Evolutionary conservation across 1,140 invertebrate species (phyloP).

Genomic region (Colletes gigas): DNA sequence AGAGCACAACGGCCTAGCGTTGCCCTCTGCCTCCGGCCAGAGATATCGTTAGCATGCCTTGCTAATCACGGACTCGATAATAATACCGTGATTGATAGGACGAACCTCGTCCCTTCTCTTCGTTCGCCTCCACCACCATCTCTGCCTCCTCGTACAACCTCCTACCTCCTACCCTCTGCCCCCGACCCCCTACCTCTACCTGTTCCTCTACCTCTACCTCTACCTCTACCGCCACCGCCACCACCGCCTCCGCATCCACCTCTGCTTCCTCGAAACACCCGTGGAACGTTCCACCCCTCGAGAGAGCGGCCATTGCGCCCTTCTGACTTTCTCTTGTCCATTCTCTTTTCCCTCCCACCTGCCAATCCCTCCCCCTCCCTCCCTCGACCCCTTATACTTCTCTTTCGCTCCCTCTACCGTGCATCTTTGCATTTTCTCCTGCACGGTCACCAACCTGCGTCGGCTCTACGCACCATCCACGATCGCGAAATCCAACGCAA

Average conservation of each 20-base stretch:
- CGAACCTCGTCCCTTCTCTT: slow-evolving; percentile 70
- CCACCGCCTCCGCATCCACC: slow-evolving; percentile 1
- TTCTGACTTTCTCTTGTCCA: slow-evolving; percentile 61
- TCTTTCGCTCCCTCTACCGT: slow-evolving; percentile 5
- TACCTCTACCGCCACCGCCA: slow-evolving; percentile 4
- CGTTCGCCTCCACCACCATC: slow-evolving; percentile 56
- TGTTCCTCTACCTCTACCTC: slow-evolving; percentile 30
- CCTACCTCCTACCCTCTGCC: slow-evolving; percentile 10
- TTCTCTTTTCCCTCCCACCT: slow-evolving; percentile 38
- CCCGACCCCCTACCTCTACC: slow-evolving; percentile 63
- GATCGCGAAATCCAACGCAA: not conserved
- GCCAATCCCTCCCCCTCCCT: too few relatives aligned
- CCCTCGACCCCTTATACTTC: not conserved
- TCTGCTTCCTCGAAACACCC: slow-evolving; percentile 55
- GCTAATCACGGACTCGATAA: slow-evolving; percentile 81
- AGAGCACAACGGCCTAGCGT: slow-evolving; percentile 63
- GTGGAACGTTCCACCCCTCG: slow-evolving; percentile 64
- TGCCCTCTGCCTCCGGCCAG: slow-evolving; percentile 76
- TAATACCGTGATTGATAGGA: slow-evolving; percentile 82
- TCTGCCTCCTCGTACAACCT: slow-evolving; percentile 61
- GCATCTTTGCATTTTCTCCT: slow-evolving; percentile 24
- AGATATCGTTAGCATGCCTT: slow-evolving; percentile 82
- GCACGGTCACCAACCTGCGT: slow-evolving; percentile 20
- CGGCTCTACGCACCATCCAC: slow-evolving; percentile 22
- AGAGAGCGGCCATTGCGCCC: slow-evolving; percentile 58